Conservation (phyloP, 2,797 vertebrate species). For the Ctenochaetus hawaiiensis region DNA sequence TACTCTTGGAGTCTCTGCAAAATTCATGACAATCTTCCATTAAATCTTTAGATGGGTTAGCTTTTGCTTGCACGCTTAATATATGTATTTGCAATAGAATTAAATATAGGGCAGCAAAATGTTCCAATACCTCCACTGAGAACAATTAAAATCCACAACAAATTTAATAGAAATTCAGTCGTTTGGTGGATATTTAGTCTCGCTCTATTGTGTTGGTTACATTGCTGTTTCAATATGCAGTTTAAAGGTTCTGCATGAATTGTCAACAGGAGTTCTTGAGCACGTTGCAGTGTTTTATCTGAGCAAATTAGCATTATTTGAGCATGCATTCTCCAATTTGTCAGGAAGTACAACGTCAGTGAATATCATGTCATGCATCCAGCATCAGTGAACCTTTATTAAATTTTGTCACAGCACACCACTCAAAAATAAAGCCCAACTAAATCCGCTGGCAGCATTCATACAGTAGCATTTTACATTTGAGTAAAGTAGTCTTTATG, state of each 20-base stretch:
- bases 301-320: not conserved
- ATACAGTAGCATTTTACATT: constrained; percentile 24
- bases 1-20: not conserved
- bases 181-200: not conserved
- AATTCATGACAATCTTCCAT: not conserved
- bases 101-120: not conserved
- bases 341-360: not conserved
- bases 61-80: not conserved
- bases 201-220: not conserved
- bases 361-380: not conserved
- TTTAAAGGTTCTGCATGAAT: not conserved
- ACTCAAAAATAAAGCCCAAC: not conserved
- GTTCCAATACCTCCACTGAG: not conserved
- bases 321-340: not conserved
- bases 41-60: constrained; percentile 4
- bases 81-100: not conserved
- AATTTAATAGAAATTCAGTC: constrained; percentile 9
- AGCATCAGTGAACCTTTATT: not conserved
- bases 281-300: not conserved
- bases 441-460: constrained; percentile 4
- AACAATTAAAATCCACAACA: constrained; percentile 3
- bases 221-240: not conserved
- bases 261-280: not conserved
- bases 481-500: constrained; percentile 28
- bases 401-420: not conserved